Evolutionary conservation across 1,140 invertebrate species (phyloP), one percentile per base, ranked within the genome.

Genomic region (Physella acuta): DNA sequence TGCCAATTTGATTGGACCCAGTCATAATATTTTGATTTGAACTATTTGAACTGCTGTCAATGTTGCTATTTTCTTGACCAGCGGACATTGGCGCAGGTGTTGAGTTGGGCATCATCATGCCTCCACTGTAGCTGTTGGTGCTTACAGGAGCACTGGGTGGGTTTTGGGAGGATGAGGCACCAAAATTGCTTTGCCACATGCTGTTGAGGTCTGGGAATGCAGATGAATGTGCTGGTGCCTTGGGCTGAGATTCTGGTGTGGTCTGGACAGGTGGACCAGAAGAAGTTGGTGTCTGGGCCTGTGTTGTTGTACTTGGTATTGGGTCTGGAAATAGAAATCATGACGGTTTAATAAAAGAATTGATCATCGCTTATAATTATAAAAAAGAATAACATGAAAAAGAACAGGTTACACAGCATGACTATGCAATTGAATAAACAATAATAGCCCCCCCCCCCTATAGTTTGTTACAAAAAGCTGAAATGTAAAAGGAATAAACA

Each of bases 131-230:
- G 26, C 49, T 64, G 62, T 64, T 64, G 59, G 26, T 61, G 36
- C 1, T 5, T 2, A 16, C 1, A n/a, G 59, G n/a, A 36, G 17
- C 59, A 39, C 4, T 2, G 30, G 59, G n/a, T 28, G 36, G 33
- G 36, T 8, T 17, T 33, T 60, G 58, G 11, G 31, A 17, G 26
- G 49, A 30, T 33, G 20, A 26, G 24, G 53, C 26, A 0, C 66
- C 66, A 60, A 68, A 68, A 39, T 68, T 68, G 55, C 28, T 60
- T 3, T 68, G 66, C 66, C 66, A 68, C 66, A 68, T 68, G 26
- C 56, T 58, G 36, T 39, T 68, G 14, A 68, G 56, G 39, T 68
- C 66, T 36, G 66, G 66, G 28, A 68, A 68, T 3, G 64, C 16
- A 2, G 64, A 33, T n/a, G n/a, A n/a, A n/a, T n/a, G n/a, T n/a